Percentiles rank a stretch among this genome's conserved stretches.
Evolutionary conservation across 2,888 invertebrate species (phyloP).

Genomic region (Drosophila merina): DNA sequence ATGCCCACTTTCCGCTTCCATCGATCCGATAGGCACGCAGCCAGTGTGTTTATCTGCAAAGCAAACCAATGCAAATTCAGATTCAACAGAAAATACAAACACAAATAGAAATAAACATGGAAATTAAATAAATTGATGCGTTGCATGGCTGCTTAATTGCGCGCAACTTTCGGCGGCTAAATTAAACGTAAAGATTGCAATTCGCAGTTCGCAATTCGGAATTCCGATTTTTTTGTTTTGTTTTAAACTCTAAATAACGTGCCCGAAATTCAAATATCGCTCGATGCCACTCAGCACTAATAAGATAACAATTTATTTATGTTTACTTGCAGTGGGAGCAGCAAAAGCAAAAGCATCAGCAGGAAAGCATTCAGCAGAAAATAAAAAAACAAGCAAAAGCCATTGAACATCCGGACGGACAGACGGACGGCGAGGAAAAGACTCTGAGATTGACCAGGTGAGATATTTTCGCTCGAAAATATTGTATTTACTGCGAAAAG

Average conservation of each 20-base stretch:
- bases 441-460: conserved; percentile 25
- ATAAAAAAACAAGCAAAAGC: conserved; percentile 13
- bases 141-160: conserved; percentile 58
- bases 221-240: conserved; percentile 4
- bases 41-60: conserved; percentile 64
- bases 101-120: conserved; percentile 29
- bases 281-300: conserved; percentile 38
- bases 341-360: not conserved
- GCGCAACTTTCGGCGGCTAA: conserved; percentile 50
- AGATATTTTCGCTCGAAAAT: conserved; percentile 15
- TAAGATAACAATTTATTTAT: conserved; percentile 47
- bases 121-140: conserved; percentile 52
- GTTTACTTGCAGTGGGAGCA: conserved; percentile 34
- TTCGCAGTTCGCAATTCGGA: conserved; percentile 38
- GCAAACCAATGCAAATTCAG: conserved; percentile 32
- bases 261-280: conserved; percentile 34
- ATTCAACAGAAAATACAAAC: conserved; percentile 22
- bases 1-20: conserved; percentile 12
- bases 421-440: not conserved
- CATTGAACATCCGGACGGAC: conserved; percentile 13
- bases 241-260: conserved; percentile 24
- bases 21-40: conserved; percentile 67
- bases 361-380: not conserved
- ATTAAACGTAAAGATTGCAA: conserved; percentile 63
- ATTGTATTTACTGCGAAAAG: not conserved